These are phyloP conservation scores for Recurvirostra avosetta DNA, from an alignment of 2,113 vertebrate species.

Conservation along the genomic window DNA sequence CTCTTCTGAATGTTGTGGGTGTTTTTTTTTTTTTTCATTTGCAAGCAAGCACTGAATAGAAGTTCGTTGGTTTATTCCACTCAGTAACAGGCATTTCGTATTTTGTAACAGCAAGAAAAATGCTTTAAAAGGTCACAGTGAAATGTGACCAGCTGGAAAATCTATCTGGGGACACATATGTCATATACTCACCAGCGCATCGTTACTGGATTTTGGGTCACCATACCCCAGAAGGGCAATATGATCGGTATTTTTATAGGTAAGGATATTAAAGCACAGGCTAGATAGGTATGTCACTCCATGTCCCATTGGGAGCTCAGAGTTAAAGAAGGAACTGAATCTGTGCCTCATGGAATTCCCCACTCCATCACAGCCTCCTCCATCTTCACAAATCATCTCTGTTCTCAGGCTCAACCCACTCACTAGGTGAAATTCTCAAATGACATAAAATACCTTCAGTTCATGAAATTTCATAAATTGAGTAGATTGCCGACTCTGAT, in stretches of 20 bases:
- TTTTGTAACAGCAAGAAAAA: not conserved
- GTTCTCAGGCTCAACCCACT: not conserved
- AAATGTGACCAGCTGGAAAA: not conserved
- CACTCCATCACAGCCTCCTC: not conserved
- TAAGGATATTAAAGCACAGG: not conserved
- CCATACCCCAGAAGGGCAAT: not conserved
- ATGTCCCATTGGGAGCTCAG: not conserved
- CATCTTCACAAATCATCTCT: not conserved
- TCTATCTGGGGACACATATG: not conserved
- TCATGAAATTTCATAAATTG: not conserved
- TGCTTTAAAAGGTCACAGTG: not conserved
- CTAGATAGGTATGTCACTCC: not conserved
- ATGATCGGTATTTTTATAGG: not conserved
- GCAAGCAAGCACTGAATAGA: not conserved
- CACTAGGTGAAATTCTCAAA: not conserved
- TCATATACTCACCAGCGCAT: fast-evolving
- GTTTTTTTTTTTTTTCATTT: not conserved
- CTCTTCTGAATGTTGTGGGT: not conserved
- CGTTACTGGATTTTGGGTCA: not conserved
- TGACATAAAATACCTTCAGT: fast-evolving
- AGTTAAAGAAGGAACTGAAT: not conserved
- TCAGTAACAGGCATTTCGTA: not conserved
- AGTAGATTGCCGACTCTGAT: not conserved
- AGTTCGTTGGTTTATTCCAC: not conserved
- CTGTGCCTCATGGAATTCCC: not conserved